Conservation (phyloP, 1,140 invertebrate genomes). For the Trinorchestia longiramus region DNA sequence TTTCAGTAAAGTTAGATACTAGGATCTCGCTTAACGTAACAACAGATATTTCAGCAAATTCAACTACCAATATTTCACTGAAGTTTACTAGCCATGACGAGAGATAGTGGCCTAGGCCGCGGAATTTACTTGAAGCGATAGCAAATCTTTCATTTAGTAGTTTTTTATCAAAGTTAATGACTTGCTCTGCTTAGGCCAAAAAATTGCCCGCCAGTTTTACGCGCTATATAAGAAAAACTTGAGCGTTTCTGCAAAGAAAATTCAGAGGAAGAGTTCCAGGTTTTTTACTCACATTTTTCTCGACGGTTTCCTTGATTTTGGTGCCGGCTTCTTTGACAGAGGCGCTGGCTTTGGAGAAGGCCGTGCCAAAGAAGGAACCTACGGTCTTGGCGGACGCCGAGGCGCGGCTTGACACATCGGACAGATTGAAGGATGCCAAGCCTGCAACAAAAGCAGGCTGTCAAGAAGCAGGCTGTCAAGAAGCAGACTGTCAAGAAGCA, state of each 20-base stretch:
- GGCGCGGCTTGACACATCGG: constrained; percentile 62
- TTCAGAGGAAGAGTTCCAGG: not conserved
- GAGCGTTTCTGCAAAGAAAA: not conserved
- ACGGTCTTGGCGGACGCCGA: constrained; percentile 63
- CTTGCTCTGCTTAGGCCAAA: not conserved
- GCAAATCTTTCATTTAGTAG: not conserved
- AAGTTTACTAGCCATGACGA: too few species aligned
- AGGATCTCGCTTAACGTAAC: too few species aligned
- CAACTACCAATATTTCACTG: too few species aligned
- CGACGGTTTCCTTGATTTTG: constrained; percentile 57
- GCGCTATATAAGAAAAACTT: not conserved
- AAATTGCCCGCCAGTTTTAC: not conserved
- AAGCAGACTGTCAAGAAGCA: too few species aligned
- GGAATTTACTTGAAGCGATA: not conserved
- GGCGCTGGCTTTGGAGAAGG: constrained; percentile 63
- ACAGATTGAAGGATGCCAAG: constrained; percentile 63
- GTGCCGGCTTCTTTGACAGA: constrained; percentile 56
- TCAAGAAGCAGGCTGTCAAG: too few species aligned
- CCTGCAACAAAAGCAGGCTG: constrained; percentile 53
- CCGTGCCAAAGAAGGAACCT: constrained; percentile 64
- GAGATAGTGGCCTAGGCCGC: not conserved
- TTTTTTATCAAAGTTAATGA: not conserved
- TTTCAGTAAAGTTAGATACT: too few species aligned
- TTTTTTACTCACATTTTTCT: constrained; percentile 58
- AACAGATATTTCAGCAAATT: too few species aligned